A percentile compares a stretch with the other conserved stretches of the same genome.
Evolutionary conservation across 2,797 vertebrate species (phyloP).

Genomic region (Neosilurus mollespiculum): DNA sequence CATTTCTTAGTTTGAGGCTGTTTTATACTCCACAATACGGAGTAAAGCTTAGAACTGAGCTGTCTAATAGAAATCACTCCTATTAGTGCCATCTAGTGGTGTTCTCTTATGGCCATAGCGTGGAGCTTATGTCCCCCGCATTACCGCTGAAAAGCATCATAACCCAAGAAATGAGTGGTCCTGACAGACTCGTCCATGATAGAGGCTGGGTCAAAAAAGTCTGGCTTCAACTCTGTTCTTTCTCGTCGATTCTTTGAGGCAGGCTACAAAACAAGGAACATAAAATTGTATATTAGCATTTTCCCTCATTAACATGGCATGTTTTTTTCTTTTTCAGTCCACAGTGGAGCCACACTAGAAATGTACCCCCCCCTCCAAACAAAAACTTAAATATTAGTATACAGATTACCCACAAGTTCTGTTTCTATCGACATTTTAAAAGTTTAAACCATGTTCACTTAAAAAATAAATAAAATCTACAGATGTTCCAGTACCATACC

Average conservation of each 20-base stretch:
- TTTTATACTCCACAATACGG: constrained; percentile 32
- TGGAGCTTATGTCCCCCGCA: constrained; percentile 36
- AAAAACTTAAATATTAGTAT: neutral
- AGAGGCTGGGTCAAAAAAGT: constrained; percentile 99
- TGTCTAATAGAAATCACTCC: constrained; percentile 54
- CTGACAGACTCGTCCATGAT: constrained; percentile 99
- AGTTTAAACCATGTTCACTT: too few species aligned
- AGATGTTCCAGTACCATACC: too few species aligned
- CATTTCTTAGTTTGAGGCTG: constrained; percentile 45
- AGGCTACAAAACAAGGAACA: constrained; percentile 75
- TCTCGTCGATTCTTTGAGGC: constrained; percentile 98
- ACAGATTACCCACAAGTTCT: too few species aligned
- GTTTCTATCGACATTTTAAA: too few species aligned
- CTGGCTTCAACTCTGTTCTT: constrained; percentile 96
- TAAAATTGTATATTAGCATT: neutral
- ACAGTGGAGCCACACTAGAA: too few species aligned
- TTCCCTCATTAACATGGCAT: neutral
- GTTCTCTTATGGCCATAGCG: constrained; percentile 48
- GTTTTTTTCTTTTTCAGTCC: neutral
- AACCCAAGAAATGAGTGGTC: constrained; percentile 62
- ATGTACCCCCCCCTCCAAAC: neutral
- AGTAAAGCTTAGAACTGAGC: constrained; percentile 47
- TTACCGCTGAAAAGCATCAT: constrained; percentile 63
- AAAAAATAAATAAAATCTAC: too few species aligned
- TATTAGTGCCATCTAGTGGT: constrained; percentile 61